Conservation (phyloP, 2,888 invertebrate genomes). For the Piscicola geometra region DNA sequence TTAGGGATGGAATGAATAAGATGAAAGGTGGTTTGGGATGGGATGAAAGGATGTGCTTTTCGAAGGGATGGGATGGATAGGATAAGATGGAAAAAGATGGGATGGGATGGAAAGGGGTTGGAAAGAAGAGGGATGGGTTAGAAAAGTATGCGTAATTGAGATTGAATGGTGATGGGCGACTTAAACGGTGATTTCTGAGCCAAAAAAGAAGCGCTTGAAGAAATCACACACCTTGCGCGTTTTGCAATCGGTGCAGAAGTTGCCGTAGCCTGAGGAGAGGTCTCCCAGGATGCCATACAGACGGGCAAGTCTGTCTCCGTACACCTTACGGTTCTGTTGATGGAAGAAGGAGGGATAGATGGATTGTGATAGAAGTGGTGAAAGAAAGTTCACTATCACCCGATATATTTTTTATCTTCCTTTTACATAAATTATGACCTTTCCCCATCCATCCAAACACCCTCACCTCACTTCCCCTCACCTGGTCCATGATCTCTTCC, state of each 20-base stretch:
- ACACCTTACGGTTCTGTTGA: neutral
- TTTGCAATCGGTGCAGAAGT: constrained; percentile 45
- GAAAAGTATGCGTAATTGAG: no score
- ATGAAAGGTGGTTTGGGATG: no score
- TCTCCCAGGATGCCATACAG: constrained; percentile 44
- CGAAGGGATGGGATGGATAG: no score
- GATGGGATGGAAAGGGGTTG: no score
- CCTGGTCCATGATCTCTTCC: constrained; percentile 36
- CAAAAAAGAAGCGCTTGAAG: no score
- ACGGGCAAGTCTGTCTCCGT: constrained; percentile 33
- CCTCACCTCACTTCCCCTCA: constrained; percentile 27
- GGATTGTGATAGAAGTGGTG: neutral
- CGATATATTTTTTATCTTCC: neutral
- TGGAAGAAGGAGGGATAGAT: neutral
- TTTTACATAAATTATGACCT: no score
- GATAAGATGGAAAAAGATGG: no score
- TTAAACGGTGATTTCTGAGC: no score
- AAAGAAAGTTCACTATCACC: neutral
- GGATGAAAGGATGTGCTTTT: no score
- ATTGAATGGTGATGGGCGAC: no score
- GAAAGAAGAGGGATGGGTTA: no score
- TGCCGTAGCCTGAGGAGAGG: constrained; percentile 44
- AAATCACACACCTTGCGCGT: constrained; percentile 43
- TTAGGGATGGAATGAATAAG: no score
- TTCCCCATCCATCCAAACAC: constrained; percentile 19